These are phyloP conservation scores for Serranus cabrilla DNA, from an alignment of 2,797 vertebrate genomes.

Conservation along the genomic window DNA sequence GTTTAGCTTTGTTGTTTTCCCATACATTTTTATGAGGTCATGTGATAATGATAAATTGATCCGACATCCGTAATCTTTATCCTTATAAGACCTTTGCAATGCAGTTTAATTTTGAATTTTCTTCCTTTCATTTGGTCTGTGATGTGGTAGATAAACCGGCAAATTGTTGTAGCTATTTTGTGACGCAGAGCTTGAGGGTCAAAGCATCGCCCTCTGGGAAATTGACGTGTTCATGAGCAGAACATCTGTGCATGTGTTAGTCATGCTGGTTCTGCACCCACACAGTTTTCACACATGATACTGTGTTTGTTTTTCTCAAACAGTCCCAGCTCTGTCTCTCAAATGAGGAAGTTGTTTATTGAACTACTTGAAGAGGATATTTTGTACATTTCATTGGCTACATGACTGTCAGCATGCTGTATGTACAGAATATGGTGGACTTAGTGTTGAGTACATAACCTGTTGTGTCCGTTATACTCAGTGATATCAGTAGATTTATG, in stretches of 20 bases:
- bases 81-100: not conserved
- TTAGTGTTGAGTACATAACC: not conserved
- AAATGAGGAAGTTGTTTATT: slow-evolving; percentile 13
- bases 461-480: slow-evolving; percentile 1
- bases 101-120: slow-evolving; percentile 11
- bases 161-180: slow-evolving; percentile 43
- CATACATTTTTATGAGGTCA: slow-evolving; percentile 12
- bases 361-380: slow-evolving; percentile 1
- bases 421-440: slow-evolving; percentile 5
- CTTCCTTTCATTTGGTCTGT: not conserved
- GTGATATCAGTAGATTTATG: not conserved
- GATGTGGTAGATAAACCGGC: slow-evolving; percentile 9
- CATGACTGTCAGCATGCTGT: not conserved
- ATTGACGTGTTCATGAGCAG: slow-evolving; percentile 54
- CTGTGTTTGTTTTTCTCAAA: slow-evolving; percentile 49
- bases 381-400: not conserved
- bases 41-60: slow-evolving; percentile 12
- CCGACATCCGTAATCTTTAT: slow-evolving; percentile 10
- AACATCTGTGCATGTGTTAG: slow-evolving; percentile 79
- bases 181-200: slow-evolving; percentile 66
- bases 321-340: slow-evolving; percentile 8
- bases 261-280: slow-evolving; percentile 70
- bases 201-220: slow-evolving; percentile 63
- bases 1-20: slow-evolving; percentile 26
- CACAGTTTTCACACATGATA: slow-evolving; percentile 66